These are phyloP conservation scores for Zaprionus nigranus DNA, from an alignment of 1,140 invertebrate species.

Conservation along the genomic window DNA sequence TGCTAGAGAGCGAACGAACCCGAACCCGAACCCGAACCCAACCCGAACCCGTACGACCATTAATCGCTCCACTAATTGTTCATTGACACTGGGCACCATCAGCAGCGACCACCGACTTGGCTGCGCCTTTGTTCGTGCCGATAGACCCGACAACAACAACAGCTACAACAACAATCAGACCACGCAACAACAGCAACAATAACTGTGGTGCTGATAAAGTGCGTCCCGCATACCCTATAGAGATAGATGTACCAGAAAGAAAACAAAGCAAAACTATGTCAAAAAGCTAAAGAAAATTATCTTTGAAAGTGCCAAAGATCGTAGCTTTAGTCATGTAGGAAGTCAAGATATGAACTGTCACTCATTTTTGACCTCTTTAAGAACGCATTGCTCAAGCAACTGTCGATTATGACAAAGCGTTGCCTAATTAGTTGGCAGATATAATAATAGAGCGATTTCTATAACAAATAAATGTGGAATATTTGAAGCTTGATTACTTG, in stretches of 20 bases:
- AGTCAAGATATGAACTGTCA: conserved; percentile 6
- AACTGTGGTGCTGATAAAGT: conserved; percentile 48
- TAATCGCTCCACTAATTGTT: conserved; percentile 82
- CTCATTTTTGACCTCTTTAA: neutral
- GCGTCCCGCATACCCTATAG: conserved; percentile 29
- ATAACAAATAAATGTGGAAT: no score
- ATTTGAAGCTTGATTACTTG: neutral
- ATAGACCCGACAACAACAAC: conserved; percentile 47
- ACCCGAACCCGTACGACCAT: conserved; percentile 65
- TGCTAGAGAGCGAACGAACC: neutral
- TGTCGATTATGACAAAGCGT: conserved; percentile 8
- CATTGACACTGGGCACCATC: conserved; percentile 54
- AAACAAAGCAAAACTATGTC: conserved; percentile 28
- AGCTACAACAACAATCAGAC: conserved; percentile 2
- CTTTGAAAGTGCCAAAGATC: conserved; percentile 11
- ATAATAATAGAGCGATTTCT: neutral
- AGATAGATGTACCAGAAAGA: conserved; percentile 29
- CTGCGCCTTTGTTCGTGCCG: conserved; percentile 72
- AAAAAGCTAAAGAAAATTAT: conserved; percentile 4
- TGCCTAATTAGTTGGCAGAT: neutral
- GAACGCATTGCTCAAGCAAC: conserved; percentile 1
- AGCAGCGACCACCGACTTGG: conserved; percentile 29
- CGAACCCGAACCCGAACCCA: neutral
- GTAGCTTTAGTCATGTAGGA: neutral
- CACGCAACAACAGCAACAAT: conserved; percentile 19